A percentile compares a stretch with the other conserved stretches of the same genome.
Evolutionary conservation across 2,888 invertebrate species (phyloP).

Genomic region (Thelaira solivaga): DNA sequence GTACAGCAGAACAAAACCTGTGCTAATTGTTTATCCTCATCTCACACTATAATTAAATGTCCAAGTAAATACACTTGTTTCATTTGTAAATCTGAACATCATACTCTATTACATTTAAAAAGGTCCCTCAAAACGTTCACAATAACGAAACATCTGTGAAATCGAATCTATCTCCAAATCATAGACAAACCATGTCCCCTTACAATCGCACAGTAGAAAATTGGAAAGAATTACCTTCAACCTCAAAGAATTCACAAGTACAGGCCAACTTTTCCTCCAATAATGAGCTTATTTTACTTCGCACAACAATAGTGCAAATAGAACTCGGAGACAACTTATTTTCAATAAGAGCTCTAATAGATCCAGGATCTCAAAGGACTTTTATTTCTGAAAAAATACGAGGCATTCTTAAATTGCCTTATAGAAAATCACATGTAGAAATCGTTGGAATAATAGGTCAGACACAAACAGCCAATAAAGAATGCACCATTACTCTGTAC

Average conservation of each 20-base stretch:
- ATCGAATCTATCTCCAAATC: neutral
- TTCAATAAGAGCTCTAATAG: slow-evolving; percentile 2
- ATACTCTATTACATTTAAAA: neutral
- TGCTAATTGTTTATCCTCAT: neutral
- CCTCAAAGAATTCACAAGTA: neutral
- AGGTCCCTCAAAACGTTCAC: no score
- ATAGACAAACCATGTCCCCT: no score
- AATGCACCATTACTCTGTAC: neutral
- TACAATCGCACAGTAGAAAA: neutral
- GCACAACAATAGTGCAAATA: neutral
- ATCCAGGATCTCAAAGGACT: slow-evolving; percentile 14
- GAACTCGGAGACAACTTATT: slow-evolving; percentile 6
- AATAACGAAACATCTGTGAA: no score
- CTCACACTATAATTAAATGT: neutral
- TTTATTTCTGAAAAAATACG: slow-evolving; percentile 15
- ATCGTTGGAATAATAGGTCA: slow-evolving; percentile 13
- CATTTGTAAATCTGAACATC: neutral
- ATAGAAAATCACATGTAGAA: neutral
- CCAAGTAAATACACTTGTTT: neutral
- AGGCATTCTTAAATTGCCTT: neutral
- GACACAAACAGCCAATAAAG: neutral
- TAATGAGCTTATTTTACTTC: neutral
- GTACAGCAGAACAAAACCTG: neutral
- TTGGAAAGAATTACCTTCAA: neutral
- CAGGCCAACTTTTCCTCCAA: neutral